These are phyloP conservation scores for Pollimyrus isidori DNA, from an alignment of 2,113 vertebrate genomes.

Conservation along the genomic window DNA sequence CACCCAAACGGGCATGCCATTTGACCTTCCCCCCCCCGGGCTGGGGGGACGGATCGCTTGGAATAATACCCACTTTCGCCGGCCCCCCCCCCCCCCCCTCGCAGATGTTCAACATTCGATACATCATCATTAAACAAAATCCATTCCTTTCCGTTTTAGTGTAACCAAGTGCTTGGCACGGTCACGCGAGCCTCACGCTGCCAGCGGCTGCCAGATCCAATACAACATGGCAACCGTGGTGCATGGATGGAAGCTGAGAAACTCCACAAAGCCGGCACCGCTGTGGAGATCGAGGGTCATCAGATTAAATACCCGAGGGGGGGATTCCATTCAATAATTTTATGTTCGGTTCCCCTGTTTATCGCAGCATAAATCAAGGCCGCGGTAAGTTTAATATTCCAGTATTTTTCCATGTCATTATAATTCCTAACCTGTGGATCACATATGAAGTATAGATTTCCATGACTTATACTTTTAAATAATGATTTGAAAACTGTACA, in stretches of 20 bases:
- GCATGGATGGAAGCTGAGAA: background rate
- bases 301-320: background rate
- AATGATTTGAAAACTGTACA: background rate
- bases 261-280: background rate
- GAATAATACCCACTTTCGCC: too few relatives aligned
- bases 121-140: conserved; percentile 46
- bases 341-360: background rate
- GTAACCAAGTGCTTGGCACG: conserved; percentile 69
- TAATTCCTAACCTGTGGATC: background rate
- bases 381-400: background rate
- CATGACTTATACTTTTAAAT: background rate
- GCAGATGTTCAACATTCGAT: background rate
- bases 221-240: conserved; percentile 50
- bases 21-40: too few relatives aligned
- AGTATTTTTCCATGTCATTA: background rate
- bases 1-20: too few relatives aligned
- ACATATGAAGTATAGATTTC: background rate
- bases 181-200: conserved; percentile 45
- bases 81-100: background rate
- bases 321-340: background rate
- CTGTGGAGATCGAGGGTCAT: background rate
- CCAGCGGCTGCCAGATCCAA: conserved; percentile 56
- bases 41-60: too few relatives aligned
- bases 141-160: conserved; percentile 63
- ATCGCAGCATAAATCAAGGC: background rate